phyloP scores from a whole-genome alignment of 2,113 vertebrate genomes.

The Orcinus orca region DNA sequence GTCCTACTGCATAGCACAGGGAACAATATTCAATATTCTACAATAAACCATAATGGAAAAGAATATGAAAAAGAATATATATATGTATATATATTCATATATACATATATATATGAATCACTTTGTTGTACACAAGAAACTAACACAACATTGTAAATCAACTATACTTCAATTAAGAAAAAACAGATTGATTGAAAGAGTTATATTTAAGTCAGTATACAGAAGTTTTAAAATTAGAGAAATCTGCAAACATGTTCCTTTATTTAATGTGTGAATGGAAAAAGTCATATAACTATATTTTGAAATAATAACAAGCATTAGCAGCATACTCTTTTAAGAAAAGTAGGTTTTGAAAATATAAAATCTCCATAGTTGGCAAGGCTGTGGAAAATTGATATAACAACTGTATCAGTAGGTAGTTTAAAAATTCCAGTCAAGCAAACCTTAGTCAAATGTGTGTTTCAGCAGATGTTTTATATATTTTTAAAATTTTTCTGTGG shows the following conservation, averaged over 20 bases:
- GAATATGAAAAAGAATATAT: too few relatives aligned
- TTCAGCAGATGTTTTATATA: background rate
- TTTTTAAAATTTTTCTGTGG: background rate
- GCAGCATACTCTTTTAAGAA: background rate
- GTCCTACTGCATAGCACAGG: too few relatives aligned
- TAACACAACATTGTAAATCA: too few relatives aligned
- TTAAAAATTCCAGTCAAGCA: background rate
- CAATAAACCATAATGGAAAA: too few relatives aligned
- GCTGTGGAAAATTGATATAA: background rate
- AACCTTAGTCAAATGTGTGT: background rate
- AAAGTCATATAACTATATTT: background rate
- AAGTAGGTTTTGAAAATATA: background rate
- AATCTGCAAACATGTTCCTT: background rate
- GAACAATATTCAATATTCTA: too few relatives aligned
- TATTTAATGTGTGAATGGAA: background rate
- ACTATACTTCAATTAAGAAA: too few relatives aligned
- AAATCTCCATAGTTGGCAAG: background rate
- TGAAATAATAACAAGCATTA: background rate
- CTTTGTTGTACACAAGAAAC: too few relatives aligned
- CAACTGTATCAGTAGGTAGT: background rate
- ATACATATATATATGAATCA: too few relatives aligned
- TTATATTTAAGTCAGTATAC: background rate
- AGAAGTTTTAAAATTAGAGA: background rate
- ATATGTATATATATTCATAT: too few relatives aligned
- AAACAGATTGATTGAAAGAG: background rate